Evolutionary conservation across 1,140 invertebrate genomes (phyloP).

Genomic region (Pentalonia nigronervosa): DNA sequence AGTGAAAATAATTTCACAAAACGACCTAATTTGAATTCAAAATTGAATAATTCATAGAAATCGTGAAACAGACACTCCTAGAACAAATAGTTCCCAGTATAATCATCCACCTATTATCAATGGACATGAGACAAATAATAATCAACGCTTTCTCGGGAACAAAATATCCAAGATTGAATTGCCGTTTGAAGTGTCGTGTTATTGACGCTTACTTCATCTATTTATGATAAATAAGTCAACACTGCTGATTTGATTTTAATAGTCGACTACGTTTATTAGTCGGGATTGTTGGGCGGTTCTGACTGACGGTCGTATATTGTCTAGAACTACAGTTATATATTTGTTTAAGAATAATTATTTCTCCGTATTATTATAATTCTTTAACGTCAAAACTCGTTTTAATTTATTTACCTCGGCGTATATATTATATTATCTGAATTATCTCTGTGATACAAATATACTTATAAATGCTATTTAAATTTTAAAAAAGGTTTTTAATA

Average conservation of each 20-base stretch:
- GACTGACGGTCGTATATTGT: background rate
- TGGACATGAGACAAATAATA: background rate
- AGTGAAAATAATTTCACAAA: conserved; percentile 5
- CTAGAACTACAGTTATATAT: background rate
- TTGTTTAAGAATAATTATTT: background rate
- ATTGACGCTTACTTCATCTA: background rate
- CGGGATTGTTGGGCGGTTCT: background rate
- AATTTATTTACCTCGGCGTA: background rate
- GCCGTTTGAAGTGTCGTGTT: background rate
- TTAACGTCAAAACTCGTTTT: background rate
- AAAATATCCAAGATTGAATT: background rate
- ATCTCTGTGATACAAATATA: background rate
- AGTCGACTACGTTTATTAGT: background rate
- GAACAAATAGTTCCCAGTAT: background rate
- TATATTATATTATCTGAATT: background rate
- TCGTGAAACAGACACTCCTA: background rate
- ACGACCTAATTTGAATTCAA: conserved; percentile 2
- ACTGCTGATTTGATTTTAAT: background rate
- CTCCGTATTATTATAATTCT: background rate
- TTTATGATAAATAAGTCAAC: background rate
- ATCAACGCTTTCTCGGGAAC: background rate
- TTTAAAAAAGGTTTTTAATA: background rate
- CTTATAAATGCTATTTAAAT: background rate
- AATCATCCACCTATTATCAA: background rate
- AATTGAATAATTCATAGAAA: background rate